phyloP scores from a whole-genome alignment of 2,797 vertebrate genomes.

The Cossypha heuglini region DNA sequence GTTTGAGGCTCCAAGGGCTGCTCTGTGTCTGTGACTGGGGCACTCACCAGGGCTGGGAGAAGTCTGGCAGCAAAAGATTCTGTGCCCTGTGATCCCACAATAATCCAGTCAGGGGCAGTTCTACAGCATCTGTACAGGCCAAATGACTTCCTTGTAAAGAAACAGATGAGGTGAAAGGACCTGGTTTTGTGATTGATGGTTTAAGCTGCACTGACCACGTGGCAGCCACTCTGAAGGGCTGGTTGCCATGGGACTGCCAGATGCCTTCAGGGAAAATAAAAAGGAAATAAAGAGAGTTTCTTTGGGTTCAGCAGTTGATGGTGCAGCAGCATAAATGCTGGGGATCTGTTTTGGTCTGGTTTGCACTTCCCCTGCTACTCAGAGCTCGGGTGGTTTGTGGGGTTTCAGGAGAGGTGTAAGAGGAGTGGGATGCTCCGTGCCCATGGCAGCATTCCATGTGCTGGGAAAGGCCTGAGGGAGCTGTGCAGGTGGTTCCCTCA shows the following conservation, averaged over 20 bases:
- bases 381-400: neutral
- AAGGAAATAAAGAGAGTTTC: neutral
- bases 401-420: neutral
- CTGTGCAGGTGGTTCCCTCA: neutral
- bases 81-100: no score
- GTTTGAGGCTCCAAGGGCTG: no score
- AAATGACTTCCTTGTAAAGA: neutral
- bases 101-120: neutral
- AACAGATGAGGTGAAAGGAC: neutral
- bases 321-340: neutral
- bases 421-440: neutral
- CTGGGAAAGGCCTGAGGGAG: neutral
- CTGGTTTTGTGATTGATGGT: neutral
- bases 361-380: neutral
- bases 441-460: accelerated
- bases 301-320: neutral
- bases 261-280: neutral
- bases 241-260: neutral
- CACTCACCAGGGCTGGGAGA: neutral
- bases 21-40: no score
- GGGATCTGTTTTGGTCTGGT: neutral
- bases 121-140: neutral
- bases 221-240: neutral
- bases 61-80: no score
- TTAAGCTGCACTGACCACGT: neutral